These are phyloP conservation scores for Neodiprion lecontei DNA, from an alignment of 1,140 invertebrate genomes.

Conservation along the genomic window DNA sequence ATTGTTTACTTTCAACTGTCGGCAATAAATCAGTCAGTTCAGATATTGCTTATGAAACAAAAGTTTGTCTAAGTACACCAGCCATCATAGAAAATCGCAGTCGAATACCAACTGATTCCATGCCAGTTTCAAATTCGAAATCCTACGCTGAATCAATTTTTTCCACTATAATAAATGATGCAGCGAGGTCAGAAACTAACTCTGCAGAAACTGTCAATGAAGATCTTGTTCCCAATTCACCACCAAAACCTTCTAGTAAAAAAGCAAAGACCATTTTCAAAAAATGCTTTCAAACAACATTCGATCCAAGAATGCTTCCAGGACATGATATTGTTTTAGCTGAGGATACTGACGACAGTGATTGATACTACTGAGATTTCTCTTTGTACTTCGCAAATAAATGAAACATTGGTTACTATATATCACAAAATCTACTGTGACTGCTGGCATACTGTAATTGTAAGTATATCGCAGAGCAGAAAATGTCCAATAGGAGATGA, in stretches of 20 bases:
- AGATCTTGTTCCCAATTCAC: constrained; percentile 60
- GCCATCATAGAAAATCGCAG: too few relatives aligned
- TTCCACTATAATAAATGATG: constrained; percentile 23
- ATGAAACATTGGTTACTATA: neutral
- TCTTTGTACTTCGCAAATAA: constrained; percentile 9
- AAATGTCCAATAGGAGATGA: too few relatives aligned
- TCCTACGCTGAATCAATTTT: constrained; percentile 10
- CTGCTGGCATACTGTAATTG: too few relatives aligned
- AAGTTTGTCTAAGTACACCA: too few relatives aligned
- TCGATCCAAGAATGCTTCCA: constrained; percentile 61
- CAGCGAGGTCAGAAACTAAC: constrained; percentile 22
- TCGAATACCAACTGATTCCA: neutral
- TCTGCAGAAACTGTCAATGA: constrained; percentile 37
- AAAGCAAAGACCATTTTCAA: constrained; percentile 64
- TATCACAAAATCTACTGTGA: too few relatives aligned
- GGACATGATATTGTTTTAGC: constrained; percentile 64
- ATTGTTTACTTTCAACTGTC: neutral
- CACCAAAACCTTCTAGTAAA: constrained; percentile 52
- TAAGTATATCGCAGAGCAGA: too few relatives aligned
- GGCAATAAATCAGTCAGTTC: too few relatives aligned
- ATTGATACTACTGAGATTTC: constrained; percentile 12
- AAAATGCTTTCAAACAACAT: constrained; percentile 73
- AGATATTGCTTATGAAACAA: too few relatives aligned
- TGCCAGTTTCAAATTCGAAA: constrained; percentile 14
- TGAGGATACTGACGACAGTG: constrained; percentile 67